Evolutionary conservation across 2,113 vertebrate genomes (phyloP), one percentile per base, ranked within the genome.

Genomic region (Urocynchramus pylzowi): DNA sequence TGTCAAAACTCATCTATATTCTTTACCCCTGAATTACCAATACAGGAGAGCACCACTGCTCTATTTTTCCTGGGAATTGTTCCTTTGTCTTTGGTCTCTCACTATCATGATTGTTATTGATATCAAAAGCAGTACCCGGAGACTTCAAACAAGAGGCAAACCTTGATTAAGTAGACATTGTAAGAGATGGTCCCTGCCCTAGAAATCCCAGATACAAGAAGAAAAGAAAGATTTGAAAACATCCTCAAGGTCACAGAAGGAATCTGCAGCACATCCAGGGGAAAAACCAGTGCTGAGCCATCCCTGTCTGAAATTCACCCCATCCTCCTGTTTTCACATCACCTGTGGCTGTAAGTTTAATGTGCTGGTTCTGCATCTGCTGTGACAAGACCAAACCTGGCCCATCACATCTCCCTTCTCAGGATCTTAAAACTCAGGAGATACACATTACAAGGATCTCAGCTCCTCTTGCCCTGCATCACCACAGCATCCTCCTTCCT

Each of bases 181-280:
- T 27, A 61, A 88, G 90, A 78, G 63, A 69, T 3, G 4, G 39
- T 78, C 8, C 15, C 45, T 65, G 59, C 59, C 63, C 79, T 65
- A 65, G 59, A 73, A 83, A 95, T 42, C 45, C 71, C 28, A 41
- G 53, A 53, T 2, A 15, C 5, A 42, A 37, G n/a, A 57, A 37
- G 21, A 47, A 67, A 90, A 79, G 19, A 47, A 64, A 79, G 27
- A 89, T 85, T 10, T 65, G 16, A 56, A 60, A 78, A 53, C 50
- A 53, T 45, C 53, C 23, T 41, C 88, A 94, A 96, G 94, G 95
- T 95, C 95, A 92, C 27, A 41, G 54, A 12, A 71, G 41, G 56
- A 86, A 18, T 14, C 79, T 92, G 50, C 45, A 45, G 50, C 8
- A 6, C 28, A 69, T 45, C 7, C 50, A n/a, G 12, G 22, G 20